Evolutionary conservation across 2,888 invertebrate genomes (phyloP).

Genomic region (Drosophila melanosoma): DNA sequence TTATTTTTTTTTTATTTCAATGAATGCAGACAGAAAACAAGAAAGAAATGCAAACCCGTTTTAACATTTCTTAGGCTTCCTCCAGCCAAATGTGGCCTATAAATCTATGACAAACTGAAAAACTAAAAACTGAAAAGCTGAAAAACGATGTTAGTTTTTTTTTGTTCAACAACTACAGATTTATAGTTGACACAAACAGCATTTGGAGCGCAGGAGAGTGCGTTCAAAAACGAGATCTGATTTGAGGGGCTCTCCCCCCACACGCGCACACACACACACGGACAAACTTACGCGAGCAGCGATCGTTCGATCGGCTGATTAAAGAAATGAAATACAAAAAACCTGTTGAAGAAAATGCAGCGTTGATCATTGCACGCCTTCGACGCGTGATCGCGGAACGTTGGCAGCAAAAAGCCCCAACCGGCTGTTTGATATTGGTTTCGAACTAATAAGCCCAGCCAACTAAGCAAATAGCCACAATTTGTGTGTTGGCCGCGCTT

Average conservation of each 20-base stretch:
- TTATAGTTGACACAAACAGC: slow-evolving; percentile 34
- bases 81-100: slow-evolving; percentile 44
- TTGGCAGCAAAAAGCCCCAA: neutral
- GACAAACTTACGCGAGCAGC: slow-evolving; percentile 41
- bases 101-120: slow-evolving; percentile 37
- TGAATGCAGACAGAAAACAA: slow-evolving; percentile 43
- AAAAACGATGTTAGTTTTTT: slow-evolving; percentile 45
- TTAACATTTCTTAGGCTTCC: slow-evolving; percentile 15
- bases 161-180: slow-evolving; percentile 29
- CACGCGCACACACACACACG: slow-evolving; percentile 30
- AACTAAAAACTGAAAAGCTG: neutral
- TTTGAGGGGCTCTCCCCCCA: slow-evolving; percentile 2
- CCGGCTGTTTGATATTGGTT: slow-evolving; percentile 63
- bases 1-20: slow-evolving; percentile 35
- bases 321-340: slow-evolving; percentile 27
- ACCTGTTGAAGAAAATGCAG: slow-evolving; percentile 78
- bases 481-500: slow-evolving; percentile 47
- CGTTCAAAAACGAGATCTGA: slow-evolving; percentile 47
- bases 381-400: slow-evolving; percentile 67
- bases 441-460: slow-evolving; percentile 61
- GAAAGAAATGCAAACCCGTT: slow-evolving; percentile 40
- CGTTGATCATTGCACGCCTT: slow-evolving; percentile 63
- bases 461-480: slow-evolving; percentile 59
- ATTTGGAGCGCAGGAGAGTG: slow-evolving; percentile 26
- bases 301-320: slow-evolving; percentile 42